Base-by-base conservation (phyloP, 2,888 invertebrate genomes). In the Candidula unifasciata region DNA sequence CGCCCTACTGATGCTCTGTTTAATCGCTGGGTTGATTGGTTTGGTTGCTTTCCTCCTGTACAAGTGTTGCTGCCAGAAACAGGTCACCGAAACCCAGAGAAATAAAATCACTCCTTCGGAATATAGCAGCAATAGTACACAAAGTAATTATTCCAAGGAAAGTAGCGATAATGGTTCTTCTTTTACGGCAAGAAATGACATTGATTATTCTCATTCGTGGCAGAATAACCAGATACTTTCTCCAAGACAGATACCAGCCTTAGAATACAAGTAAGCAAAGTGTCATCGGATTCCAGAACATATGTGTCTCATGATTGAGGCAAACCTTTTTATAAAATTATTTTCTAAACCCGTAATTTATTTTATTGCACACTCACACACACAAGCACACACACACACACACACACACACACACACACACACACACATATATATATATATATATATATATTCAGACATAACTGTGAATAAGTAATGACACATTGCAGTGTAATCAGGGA, bases 41-140 rank as follows among this genome's bases (percentile, higher is more conserved):
- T 68, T 30, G 10, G 13, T 80, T 54, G 73, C 82, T 44, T 82
- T 35, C n/a, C 27, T 82, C 10, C n/a, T 60, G 37, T 82, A 82
- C 74, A 82, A 74, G 64, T 82, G 44, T 44, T 82, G 74, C 74
- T 82, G 64, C 64, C 73, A 82, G 30, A 33, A 57, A 57, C 24
- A 24, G 27, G 10, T 44, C 18, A 24, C 16, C 0, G 44, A 37
- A 13, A 37, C 33, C 21, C 64, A 57, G 2, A 33, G 52, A 74
- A 74, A 60, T 27, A 82, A 82, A 30, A 30, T 57, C 21, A 60
- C 30, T 18, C 73, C 74, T 13, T 10, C 27, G 3, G 10, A 6
- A 3, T 27, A 60, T 27, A 30, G 21, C 2, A 60, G 16, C 2
- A 69, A 24, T 24, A 54, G 54, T 0, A 73, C 27, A 10, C 27